Evolutionary conservation across 2,113 vertebrate species (phyloP).

Genomic region (Lophotis ruficrista): DNA sequence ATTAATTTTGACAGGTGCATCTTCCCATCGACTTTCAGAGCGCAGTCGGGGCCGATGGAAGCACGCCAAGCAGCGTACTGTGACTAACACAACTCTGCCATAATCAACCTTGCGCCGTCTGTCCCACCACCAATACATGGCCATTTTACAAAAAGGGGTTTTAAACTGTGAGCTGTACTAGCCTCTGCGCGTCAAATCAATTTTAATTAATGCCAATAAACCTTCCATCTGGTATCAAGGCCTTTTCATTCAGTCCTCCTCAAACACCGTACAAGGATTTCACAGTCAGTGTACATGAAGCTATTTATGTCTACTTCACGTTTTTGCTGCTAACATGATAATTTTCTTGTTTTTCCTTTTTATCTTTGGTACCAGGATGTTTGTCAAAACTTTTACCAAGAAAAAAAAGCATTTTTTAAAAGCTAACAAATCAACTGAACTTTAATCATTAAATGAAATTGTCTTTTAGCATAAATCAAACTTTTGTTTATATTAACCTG

Average conservation of each 20-base stretch:
- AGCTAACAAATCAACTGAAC: not conserved
- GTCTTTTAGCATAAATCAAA: not conserved
- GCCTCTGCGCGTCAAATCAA: conserved; percentile 64
- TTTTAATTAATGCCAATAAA: conserved; percentile 78
- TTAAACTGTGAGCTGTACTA: conserved; percentile 32
- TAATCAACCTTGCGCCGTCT: conserved; percentile 59
- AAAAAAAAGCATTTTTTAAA: not conserved
- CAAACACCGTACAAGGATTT: not conserved
- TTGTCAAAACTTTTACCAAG: not conserved
- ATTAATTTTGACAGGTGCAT: conserved; percentile 78
- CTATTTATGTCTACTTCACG: not conserved
- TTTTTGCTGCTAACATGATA: not conserved
- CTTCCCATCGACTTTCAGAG: conserved; percentile 72
- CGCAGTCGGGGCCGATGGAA: conserved; percentile 49
- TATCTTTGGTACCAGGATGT: not conserved
- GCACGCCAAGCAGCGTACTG: conserved; percentile 62
- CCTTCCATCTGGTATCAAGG: conserved; percentile 67
- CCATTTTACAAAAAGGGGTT: conserved; percentile 37
- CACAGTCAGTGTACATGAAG: not conserved
- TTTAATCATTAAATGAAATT: not conserved
- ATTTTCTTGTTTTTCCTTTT: not conserved
- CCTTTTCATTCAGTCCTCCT: conserved; percentile 24
- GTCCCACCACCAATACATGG: conserved; percentile 64
- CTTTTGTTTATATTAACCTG: not conserved
- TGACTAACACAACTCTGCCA: conserved; percentile 73